Evolutionary conservation across 2,797 vertebrate genomes (phyloP).

Genomic region (Champsocephalus gunnari): DNA sequence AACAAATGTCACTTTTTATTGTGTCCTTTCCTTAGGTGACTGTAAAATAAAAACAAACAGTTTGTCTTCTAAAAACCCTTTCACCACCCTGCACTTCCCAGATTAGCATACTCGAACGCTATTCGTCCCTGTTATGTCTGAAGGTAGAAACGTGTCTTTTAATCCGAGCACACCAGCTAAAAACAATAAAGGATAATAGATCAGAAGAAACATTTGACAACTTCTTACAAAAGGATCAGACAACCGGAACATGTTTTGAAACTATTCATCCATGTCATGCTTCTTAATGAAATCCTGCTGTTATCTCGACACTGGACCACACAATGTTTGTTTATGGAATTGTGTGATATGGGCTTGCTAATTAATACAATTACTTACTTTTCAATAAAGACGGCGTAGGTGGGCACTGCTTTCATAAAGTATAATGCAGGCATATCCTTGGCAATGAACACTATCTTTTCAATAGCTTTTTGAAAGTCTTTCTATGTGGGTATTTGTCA

Average conservation of each 20-base stretch:
- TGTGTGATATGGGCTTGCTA: constrained; percentile 12
- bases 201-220: constrained; percentile 23
- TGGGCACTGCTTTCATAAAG: neutral
- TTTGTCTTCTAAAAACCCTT: constrained; percentile 35
- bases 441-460: neutral
- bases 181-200: constrained; percentile 44
- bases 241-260: constrained; percentile 16
- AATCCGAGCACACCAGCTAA: constrained; percentile 33
- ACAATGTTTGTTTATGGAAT: constrained; percentile 19
- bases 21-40: constrained; percentile 14
- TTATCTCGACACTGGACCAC: constrained; percentile 13
- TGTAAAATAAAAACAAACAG: constrained; percentile 28
- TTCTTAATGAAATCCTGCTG: constrained; percentile 10
- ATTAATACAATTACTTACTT: constrained; percentile 9
- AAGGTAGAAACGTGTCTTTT: constrained; percentile 26
- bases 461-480: constrained; percentile 1
- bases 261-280: constrained; percentile 19
- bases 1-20: constrained; percentile 10
- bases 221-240: constrained; percentile 36
- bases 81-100: constrained; percentile 17
- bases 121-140: constrained; percentile 45
- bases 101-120: constrained; percentile 51
- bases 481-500: neutral
- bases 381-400: constrained; percentile 5
- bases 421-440: neutral